These are phyloP conservation scores for Picus viridis DNA, from an alignment of 2,797 vertebrate genomes.

Conservation along the genomic window DNA sequence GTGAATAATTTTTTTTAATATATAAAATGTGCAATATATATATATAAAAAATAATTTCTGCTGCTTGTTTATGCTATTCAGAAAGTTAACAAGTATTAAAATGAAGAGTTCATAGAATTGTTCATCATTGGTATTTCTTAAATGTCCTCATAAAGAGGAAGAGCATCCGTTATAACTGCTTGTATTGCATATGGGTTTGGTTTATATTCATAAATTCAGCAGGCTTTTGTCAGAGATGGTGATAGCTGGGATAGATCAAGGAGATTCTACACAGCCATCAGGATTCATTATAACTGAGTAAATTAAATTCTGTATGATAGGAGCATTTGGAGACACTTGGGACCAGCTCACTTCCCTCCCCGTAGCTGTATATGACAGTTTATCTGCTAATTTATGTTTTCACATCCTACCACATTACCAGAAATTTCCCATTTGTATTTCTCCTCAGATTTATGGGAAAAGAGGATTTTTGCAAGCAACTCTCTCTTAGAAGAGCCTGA, in stretches of 20 bases:
- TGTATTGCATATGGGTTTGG: neutral
- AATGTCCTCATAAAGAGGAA: neutral
- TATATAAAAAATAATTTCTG: neutral
- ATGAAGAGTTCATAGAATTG: neutral
- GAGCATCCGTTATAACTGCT: neutral
- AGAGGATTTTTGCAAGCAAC: neutral
- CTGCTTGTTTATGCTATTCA: neutral
- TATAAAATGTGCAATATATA: no score
- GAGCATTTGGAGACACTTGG: conserved; percentile 50
- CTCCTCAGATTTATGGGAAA: neutral
- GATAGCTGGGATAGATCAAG: conserved; percentile 55
- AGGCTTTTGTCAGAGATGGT: conserved; percentile 18
- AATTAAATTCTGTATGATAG: conserved; percentile 54
- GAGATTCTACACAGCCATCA: conserved; percentile 52
- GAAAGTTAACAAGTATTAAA: neutral
- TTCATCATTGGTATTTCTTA: neutral
- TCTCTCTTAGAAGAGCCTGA: neutral
- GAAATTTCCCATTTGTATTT: neutral
- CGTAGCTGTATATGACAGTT: conserved; percentile 34
- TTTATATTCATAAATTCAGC: neutral
- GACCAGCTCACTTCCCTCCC: neutral
- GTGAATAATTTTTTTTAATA: neutral
- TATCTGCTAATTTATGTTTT: neutral
- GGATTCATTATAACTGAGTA: conserved; percentile 17
- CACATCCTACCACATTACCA: neutral